Evolutionary conservation across 1,140 invertebrate genomes (phyloP), one percentile per base, ranked within the genome.

Genomic region (Drosophila cardini): DNA sequence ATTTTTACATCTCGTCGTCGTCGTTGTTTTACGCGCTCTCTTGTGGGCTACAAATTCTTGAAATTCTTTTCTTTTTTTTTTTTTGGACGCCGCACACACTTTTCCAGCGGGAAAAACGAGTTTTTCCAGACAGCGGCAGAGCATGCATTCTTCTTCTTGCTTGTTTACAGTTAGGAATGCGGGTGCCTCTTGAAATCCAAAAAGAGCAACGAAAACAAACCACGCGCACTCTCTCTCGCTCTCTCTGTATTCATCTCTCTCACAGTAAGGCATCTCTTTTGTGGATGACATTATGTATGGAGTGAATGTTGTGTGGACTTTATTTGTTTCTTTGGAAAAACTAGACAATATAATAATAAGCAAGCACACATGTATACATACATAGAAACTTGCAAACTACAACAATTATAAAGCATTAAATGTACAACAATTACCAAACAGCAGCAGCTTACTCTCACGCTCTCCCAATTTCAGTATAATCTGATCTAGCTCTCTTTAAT

Each of bases 101-200:
- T 89, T 87, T 87, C 83, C 83, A 87, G 79, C 76, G 76, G 82
- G 83, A 87, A 86, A 84, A 86, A 86, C 83, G 53, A 76, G 83
- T 87, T 86, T 86, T 86, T 86, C 83, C 83, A 86, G 84, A 73
- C 64, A 52, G 36, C 62, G 74, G 77, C 68, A 74, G 71, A 68
- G 82, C 76, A 73, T 79, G 74, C 83, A 48, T 73, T 32, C 74
- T 79, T 67, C 80, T 83, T 87, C 80, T 89, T 68, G 72, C 76
- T 87, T 86, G 83, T 86, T 86, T 86, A 86, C 83, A 86, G 83
- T 86, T 86, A 86, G 83, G 83, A 86, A 86, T 86, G 83, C 83
- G 84, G 83, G 68, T 77, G 72, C 63, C 80, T 79, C 63, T 78
- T 65, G 34, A 60, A 62, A 50, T 53, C 56, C 30, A 50, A 69